A percentile compares a stretch with the other conserved stretches of the same genome.
phyloP scores from a whole-genome alignment of 1,140 invertebrate genomes.

The Trachymyrmex septentrionalis region DNA sequence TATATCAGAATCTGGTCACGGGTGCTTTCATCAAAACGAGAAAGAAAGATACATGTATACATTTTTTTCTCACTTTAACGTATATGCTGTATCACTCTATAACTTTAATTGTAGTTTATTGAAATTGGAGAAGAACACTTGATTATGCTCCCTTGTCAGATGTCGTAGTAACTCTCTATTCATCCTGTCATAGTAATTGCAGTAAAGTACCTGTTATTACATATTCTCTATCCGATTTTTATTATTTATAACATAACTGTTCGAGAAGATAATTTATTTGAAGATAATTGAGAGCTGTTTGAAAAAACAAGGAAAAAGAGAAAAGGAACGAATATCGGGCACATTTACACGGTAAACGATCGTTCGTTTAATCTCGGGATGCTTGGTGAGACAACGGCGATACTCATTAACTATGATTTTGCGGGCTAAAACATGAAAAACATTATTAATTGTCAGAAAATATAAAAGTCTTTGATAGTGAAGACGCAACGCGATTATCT shows the following conservation, averaged over 20 bases:
- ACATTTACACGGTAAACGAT: slow-evolving; percentile 23
- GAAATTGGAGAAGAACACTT: background rate
- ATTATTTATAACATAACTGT: slow-evolving; percentile 38
- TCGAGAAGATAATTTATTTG: slow-evolving; percentile 18
- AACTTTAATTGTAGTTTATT: no score
- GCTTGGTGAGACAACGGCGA: background rate
- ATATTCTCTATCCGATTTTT: slow-evolving; percentile 24
- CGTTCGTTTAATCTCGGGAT: background rate
- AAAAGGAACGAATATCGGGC: background rate
- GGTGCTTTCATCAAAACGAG: no score
- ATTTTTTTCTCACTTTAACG: no score
- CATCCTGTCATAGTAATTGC: slow-evolving; percentile 55
- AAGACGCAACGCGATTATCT: background rate
- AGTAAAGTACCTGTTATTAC: slow-evolving; percentile 36
- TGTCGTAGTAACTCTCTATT: background rate
- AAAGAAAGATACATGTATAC: no score
- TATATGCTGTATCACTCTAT: no score
- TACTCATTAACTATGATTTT: slow-evolving; percentile 9
- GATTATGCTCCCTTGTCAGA: background rate
- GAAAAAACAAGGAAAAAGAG: background rate
- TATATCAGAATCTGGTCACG: no score
- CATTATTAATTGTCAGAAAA: background rate
- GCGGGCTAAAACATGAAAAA: background rate
- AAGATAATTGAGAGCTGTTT: slow-evolving; percentile 21
- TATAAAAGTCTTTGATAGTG: no score